Evolutionary conservation across 2,113 vertebrate genomes (phyloP).

Genomic region (Parotia lawesii): DNA sequence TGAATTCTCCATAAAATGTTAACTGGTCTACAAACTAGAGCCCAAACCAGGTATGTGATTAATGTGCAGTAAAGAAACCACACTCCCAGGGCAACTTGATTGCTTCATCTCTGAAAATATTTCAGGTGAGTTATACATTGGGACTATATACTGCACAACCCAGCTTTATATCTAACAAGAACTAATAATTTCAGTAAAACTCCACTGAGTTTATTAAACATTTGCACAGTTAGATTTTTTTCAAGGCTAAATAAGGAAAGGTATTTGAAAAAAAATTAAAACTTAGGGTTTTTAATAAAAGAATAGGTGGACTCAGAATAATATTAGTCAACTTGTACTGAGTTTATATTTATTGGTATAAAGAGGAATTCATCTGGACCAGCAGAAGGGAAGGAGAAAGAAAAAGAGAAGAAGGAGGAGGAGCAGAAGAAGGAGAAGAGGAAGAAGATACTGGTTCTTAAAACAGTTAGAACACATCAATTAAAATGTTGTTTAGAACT

Average conservation of each 20-base stretch:
- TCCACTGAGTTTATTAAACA: not conserved
- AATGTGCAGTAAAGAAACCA: not conserved
- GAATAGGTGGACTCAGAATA: not conserved
- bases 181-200: conserved; percentile 12
- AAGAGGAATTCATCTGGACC: not conserved
- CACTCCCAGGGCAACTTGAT: not conserved
- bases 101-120: not conserved
- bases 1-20: conserved; percentile 34
- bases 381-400: not conserved
- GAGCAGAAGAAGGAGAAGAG: not conserved
- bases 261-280: not conserved
- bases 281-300: not conserved
- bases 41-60: conserved; percentile 3
- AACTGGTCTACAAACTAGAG: not conserved
- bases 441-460: not conserved
- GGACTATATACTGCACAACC: not conserved
- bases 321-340: not conserved
- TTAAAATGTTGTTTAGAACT: not conserved
- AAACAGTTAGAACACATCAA: not conserved
- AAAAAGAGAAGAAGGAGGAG: not conserved
- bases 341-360: not conserved
- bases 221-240: not conserved
- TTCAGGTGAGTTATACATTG: not conserved
- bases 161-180: not conserved
- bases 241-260: not conserved